A percentile compares a stretch with the other conserved stretches of the same genome.
phyloP scores from a whole-genome alignment of 1,140 invertebrate genomes.

The Eulimnadia texana region DNA sequence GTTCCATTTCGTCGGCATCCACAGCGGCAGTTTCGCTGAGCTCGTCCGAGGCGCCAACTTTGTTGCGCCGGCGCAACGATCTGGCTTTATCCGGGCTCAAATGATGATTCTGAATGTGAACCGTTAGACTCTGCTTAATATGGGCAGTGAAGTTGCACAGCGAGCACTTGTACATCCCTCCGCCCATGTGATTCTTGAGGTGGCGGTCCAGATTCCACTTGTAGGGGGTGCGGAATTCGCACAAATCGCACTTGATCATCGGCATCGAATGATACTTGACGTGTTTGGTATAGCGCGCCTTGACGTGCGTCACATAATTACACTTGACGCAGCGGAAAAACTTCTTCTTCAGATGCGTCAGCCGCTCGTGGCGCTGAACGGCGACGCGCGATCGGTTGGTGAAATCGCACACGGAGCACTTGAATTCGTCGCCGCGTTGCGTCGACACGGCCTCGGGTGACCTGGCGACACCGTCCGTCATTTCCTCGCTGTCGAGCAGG shows the following conservation, averaged over 20 bases:
- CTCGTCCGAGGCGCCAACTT: conserved; percentile 39
- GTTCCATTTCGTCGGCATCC: conserved; percentile 28
- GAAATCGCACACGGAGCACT: conserved; percentile 29
- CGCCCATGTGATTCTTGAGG: conserved; percentile 73
- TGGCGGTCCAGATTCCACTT: conserved; percentile 88
- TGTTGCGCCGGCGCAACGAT: conserved; percentile 42
- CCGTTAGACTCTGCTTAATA: conserved; percentile 79
- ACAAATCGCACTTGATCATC: conserved; percentile 82
- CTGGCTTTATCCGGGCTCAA: conserved; percentile 42
- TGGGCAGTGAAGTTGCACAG: conserved; percentile 83
- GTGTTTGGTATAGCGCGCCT: conserved; percentile 77
- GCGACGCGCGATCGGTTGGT: conserved; percentile 26
- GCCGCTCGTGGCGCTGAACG: conserved; percentile 34
- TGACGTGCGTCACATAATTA: conserved; percentile 76
- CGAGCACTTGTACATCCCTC: conserved; percentile 63
- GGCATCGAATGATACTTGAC: conserved; percentile 88
- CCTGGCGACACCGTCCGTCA: conserved; percentile 16
- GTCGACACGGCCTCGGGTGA: background rate
- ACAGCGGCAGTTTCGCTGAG: conserved; percentile 20
- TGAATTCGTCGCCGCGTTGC: conserved; percentile 16
- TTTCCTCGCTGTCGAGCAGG: conserved; percentile 22
- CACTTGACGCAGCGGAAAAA: conserved; percentile 79
- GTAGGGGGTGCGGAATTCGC: conserved; percentile 82
- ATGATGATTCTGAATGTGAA: conserved; percentile 58
- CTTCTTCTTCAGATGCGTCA: conserved; percentile 31